Evolutionary conservation across 2,888 invertebrate genomes (phyloP), one percentile per base, ranked within the genome.

Genomic region (Bursaphelenchus okinawaensis): DNA sequence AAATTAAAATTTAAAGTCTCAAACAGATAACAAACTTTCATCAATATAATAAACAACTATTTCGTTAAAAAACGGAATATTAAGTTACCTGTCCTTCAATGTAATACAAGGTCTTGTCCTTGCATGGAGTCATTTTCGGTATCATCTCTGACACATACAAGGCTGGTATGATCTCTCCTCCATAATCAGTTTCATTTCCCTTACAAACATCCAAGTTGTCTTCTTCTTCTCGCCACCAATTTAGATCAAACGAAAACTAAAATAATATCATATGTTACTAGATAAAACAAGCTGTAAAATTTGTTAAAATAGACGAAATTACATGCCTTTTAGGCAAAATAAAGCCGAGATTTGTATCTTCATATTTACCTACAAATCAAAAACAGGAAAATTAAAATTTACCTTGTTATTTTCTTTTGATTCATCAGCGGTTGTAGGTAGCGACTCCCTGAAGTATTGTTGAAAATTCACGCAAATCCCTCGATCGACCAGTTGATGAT

Each of bases 401-500:
- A 40, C 40, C n/a, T 40, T 40, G 6, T 40, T 40, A n/a, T 40
- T n/a, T 40, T 40, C n/a, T 40, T n/a, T 12, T 16, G 40, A 12
- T n/a, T 4, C 40, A 12, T 54, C 54, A n/a, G 54, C 52, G 9
- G 56, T 60, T 9, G 52, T 52, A 4, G 73, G 66, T 7, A 75
- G 56, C 12, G 51, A 23, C 20, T 59, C 29, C 6, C 9, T 65
- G 27, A 63, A 55, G 63, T 68, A 80, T 63, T 79, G 79, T 31
- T 77, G 78, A 65, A 75, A 79, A 66, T 79, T 79, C 52, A 68
- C 76, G 63, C 79, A 79, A 8, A 75, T 61, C 16, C 68, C 51
- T 20, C 28, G n/a, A 19, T 26, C 23, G 9, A 60, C 29, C 16
- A 20, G 50, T 22, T 67, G 67, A 0, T 67, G 69, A 22, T 20